Base-by-base conservation (phyloP, 2,888 invertebrate genomes). In the Chloroclysta siterata region DNA sequence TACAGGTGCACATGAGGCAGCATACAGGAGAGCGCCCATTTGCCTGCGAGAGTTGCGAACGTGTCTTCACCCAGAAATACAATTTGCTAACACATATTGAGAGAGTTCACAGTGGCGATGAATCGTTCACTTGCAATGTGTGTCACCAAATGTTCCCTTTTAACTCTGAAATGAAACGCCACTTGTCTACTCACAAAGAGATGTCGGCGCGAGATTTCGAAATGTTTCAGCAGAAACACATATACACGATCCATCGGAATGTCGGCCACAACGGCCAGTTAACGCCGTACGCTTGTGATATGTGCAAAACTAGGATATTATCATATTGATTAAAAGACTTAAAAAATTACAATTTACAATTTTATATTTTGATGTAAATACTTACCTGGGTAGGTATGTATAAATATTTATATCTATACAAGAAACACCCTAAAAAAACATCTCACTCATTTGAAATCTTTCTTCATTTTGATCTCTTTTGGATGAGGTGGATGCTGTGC, bases 1-100 rank as follows among this genome's bases (percentile, higher is more conserved):
- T 64, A 13, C 6, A 5, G 0, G 36, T 53, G 42, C 64, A 64
- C 17, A 56, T 60, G 60, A 52, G 33, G 10, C 41, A 60, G 0
- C 64, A 64, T 33, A 56, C 56, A 0, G 64, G 64, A 0, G 52
- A 53, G 0, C 22, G 13, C 11, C 60, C 60, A 0, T 63, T 44
- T 14, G 7, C 55, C 0, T 64, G 64, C 14, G 64, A 64, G 5
- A 14, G 42, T 11, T 64, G 64, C 42, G 0, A 36, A 0, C 29
- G 48, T 11, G 48, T n/a, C 5, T 64, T 64, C 29, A 56, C 29
- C 6, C 64, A 64, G 15, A 64, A 60, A 39, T 60, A 48, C 13
- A 64, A 64, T 36, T 48, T 64, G n/a, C 48, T 56, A 4, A 56
- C 53, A 0, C 64, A 64, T 28, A 28, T 64, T 0, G 64, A 64